Percentiles rank a stretch among this genome's conserved stretches.
phyloP scores from a whole-genome alignment of 2,888 invertebrate species.

The Pachycephus smyrnensis region DNA sequence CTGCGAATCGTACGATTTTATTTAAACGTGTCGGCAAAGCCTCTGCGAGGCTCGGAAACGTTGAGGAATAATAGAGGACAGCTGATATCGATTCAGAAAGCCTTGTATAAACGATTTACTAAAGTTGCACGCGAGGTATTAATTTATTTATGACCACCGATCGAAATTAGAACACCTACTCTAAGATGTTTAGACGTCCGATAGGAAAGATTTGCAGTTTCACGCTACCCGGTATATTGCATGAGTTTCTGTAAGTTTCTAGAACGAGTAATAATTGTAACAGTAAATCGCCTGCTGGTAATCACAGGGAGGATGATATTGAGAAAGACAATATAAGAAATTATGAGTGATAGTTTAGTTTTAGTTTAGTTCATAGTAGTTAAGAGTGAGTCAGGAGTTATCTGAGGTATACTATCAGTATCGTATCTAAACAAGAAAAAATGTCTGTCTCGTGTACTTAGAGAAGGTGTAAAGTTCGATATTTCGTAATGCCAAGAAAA shows the following conservation, averaged over 20 bases:
- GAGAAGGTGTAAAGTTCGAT: not conserved
- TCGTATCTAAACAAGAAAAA: not conserved
- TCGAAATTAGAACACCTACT: not conserved
- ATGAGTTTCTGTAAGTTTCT: not conserved
- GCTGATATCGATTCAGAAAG: not conserved
- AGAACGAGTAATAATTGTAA: not conserved
- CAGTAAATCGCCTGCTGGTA: not conserved
- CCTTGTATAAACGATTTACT: not conserved
- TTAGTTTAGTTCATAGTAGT: too few species aligned
- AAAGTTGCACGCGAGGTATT: not conserved
- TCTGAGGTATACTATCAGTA: not conserved
- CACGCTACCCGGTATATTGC: not conserved
- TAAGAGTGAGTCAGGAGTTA: too few species aligned
- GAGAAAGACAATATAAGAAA: not conserved
- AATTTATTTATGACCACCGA: not conserved
- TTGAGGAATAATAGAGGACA: not conserved
- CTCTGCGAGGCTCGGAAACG: not conserved
- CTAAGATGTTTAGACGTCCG: too few species aligned
- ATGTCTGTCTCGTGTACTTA: not conserved
- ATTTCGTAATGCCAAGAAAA: not conserved
- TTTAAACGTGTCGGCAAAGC: not conserved
- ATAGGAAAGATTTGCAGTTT: too few species aligned
- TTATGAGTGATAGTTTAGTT: not conserved
- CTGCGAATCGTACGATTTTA: not conserved
- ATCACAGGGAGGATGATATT: not conserved